Base-by-base conservation (phyloP, 2,888 invertebrate genomes). In the Dasypolia templi region DNA sequence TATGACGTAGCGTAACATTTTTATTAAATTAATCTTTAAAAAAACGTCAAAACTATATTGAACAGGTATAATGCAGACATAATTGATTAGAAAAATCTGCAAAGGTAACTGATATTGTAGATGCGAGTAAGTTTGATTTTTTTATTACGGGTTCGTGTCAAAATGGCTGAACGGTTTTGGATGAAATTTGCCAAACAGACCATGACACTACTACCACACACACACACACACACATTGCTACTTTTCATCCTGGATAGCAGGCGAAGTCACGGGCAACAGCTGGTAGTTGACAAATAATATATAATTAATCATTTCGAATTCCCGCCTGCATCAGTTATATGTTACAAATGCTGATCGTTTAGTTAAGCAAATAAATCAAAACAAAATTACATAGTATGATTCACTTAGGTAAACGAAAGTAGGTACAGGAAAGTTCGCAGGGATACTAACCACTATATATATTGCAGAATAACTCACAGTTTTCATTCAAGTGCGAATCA, bases 401-500 rank as follows among this genome's bases (percentile, higher is more conserved):
- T 81, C 84, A 83, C 29, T 19, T 17, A 51, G 0, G 22, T 22
- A 17, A 32, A 68, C 17, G 44, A 75, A 74, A 81, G 70, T 62
- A 61, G n/a, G 19, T 55, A 53, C 64, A 80, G 76, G 77, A 82
- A 79, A 84, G 42, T 77, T 56, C n/a, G 58, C 58, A 53, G 51
- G n/a, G 29, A 70, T 59, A 75, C 17, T 5, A 19, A 42, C 19
- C 17, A 71, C 62, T 83, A 81, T 82, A 87, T 77, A 85, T 73
- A 81, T 80, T 83, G 81, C 79, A 77, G 86, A 86, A 83, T 83
- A 73, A 72, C 77, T 58, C 79, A 39, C 4, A 64, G 26, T 68
- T 65, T 70, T 77, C 86, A 86, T 87, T 87, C 86, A 78, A 59
- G 39, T 51, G 80, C 68, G 68, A 72, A 80, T 63, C 77, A 44